Evolutionary conservation across 2,113 vertebrate species (phyloP), one percentile per base, ranked within the genome.

Genomic region (Otocyon megalotis): DNA sequence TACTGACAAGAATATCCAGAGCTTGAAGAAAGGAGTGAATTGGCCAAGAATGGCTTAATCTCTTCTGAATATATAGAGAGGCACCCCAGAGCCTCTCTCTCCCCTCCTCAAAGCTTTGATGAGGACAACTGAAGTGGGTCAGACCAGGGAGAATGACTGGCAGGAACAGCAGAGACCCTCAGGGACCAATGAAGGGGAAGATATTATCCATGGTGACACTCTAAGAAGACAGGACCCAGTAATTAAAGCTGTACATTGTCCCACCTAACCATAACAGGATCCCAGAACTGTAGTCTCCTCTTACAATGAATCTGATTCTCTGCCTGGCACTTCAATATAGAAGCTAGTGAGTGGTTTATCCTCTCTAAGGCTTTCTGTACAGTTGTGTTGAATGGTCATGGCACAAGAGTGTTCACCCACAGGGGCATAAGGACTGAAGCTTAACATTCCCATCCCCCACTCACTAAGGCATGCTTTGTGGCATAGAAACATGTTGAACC

Each of bases 1-100:
- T 90, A 77, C 76, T 90, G 79, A 88, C 67, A 91, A 82, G 65
- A 91, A 93, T 76, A 26, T 9, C 48, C 67, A 74, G 58, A 97
- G n/a, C 10, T 82, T 94, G 72, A 90, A 72, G 43, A 90, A n/a
- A 95, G 30, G 87, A 71, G 16, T 53, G 28, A 96, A 63, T 62
- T 63, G 82, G 74, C 50, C 56, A 83, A 65, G 30, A 83, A 81
- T 30, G 5, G 65, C 58, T 90, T 93, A 48, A 88, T 50, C 86
- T 92, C 82, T 82, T 74, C 62, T 95, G 32, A 90, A 90, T 94
- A 63, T 80, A 56, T 8, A 22, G 19, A 90, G 43, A 96, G 50
- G 10, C 1, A 10, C 26, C n/a, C 22, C 69, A 28, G 14, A 60
- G 43, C 19, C n/a, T 81, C 54, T 56, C 63, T 54, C n/a, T 72